Evolutionary conservation across 2,888 invertebrate genomes (phyloP).

Genomic region (Lasioglossum pauxillum): DNA sequence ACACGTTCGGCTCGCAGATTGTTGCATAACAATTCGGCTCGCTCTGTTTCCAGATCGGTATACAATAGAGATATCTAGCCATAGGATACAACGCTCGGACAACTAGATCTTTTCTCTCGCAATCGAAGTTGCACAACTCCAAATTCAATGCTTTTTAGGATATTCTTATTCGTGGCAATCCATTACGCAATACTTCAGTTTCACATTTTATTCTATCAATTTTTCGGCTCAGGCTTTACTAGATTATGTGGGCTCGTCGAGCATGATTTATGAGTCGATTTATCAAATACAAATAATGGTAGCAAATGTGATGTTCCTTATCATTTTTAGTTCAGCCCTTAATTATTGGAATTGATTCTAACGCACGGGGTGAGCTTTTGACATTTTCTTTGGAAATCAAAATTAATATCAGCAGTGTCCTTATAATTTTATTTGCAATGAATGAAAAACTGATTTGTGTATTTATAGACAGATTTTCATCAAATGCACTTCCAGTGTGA

Average conservation of each 20-base stretch:
- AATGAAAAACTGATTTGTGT: neutral
- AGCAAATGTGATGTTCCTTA: neutral
- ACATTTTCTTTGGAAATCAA: neutral
- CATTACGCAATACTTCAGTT: neutral
- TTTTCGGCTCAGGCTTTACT: neutral
- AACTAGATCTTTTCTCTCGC: neutral
- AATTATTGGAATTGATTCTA: neutral
- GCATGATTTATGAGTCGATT: neutral
- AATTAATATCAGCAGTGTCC: neutral
- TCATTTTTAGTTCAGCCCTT: neutral
- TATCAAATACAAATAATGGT: neutral
- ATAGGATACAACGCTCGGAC: neutral
- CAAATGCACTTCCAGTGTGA: neutral
- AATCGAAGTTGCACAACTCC: neutral
- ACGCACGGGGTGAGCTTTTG: neutral
- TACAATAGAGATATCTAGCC: neutral
- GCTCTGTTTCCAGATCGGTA: conserved; percentile 1
- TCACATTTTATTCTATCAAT: neutral
- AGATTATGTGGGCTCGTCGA: neutral
- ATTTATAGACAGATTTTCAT: neutral
- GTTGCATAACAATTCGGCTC: neutral
- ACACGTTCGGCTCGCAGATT: conserved; percentile 16
- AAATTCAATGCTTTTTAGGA: neutral
- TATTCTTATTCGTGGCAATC: neutral
- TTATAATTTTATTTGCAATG: neutral